Evolutionary conservation across 2,797 vertebrate genomes (phyloP).

Genomic region (Manis crassicaudata): DNA sequence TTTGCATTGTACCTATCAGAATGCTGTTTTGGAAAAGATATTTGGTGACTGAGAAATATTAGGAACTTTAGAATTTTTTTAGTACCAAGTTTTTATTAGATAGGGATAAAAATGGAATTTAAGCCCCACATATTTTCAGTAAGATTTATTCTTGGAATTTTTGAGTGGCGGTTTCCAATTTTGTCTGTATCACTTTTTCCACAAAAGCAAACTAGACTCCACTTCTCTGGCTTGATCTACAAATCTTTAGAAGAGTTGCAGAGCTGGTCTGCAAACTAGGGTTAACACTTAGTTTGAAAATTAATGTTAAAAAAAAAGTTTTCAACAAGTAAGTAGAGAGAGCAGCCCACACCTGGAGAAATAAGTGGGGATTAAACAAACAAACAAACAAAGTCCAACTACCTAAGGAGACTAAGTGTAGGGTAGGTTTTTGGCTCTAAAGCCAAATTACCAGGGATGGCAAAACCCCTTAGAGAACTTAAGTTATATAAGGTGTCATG

Average conservation of each 20-base stretch:
- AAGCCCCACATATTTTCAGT: slow-evolving; percentile 45
- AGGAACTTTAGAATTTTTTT: slow-evolving; percentile 24
- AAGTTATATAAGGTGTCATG: slow-evolving; percentile 17
- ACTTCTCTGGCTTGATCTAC: background rate
- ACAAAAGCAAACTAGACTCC: slow-evolving; percentile 42
- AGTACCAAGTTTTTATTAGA: background rate
- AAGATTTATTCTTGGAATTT: slow-evolving; percentile 57
- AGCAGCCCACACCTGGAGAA: slow-evolving; percentile 43
- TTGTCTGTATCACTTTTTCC: slow-evolving; percentile 3
- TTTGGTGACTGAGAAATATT: slow-evolving; percentile 50
- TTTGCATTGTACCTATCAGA: slow-evolving; percentile 51
- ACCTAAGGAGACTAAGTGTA: background rate
- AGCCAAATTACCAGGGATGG: slow-evolving; percentile 27
- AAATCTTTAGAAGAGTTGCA: slow-evolving; percentile 51
- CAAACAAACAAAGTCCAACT: no score
- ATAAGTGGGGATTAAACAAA: background rate
- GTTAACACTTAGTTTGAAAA: slow-evolving; percentile 53
- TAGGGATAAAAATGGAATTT: slow-evolving; percentile 47
- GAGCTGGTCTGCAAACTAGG: background rate
- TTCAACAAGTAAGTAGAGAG: background rate
- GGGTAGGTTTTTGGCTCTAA: slow-evolving; percentile 31
- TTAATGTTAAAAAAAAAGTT: slow-evolving; percentile 30
- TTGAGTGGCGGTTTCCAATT: slow-evolving; percentile 45
- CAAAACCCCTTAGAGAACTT: background rate
- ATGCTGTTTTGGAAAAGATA: slow-evolving; percentile 57